Percentiles rank a stretch among this genome's conserved stretches.
Conservation (phyloP, 2,113 vertebrate species). For the Athene noctua region DNA sequence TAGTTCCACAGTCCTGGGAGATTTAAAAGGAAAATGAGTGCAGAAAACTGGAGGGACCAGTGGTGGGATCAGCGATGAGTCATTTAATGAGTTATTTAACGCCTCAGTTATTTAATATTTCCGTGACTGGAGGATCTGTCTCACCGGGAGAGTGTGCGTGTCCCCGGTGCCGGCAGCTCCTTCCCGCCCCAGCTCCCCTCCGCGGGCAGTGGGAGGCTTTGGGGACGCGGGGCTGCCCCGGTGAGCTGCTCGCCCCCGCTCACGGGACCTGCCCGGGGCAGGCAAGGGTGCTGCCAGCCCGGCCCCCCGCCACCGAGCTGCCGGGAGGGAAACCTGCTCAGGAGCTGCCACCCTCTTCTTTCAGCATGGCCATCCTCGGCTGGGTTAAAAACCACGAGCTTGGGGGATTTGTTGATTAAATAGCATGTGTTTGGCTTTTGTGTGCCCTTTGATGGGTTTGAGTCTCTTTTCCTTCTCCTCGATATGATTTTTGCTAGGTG, state of each 20-base stretch:
- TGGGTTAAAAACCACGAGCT: background rate
- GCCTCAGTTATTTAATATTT: too few relatives aligned
- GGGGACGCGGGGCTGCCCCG: background rate
- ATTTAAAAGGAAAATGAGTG: background rate
- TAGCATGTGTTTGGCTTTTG: background rate
- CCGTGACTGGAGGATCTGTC: background rate
- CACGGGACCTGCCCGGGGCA: too few relatives aligned
- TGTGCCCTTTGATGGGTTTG: background rate
- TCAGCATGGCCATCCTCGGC: background rate
- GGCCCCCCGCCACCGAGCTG: background rate
- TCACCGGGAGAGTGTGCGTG: background rate
- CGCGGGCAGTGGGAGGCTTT: background rate
- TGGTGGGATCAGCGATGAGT: too few relatives aligned
- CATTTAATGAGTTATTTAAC: too few relatives aligned
- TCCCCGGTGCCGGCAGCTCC: background rate
- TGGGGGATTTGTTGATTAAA: background rate
- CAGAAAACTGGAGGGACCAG: background rate
- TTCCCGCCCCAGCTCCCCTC: too few relatives aligned
- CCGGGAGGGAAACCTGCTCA: accelerated
- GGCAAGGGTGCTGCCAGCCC: background rate
- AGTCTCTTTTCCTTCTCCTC: background rate
- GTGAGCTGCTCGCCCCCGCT: background rate
- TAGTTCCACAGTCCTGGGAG: background rate
- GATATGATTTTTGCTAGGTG: background rate
- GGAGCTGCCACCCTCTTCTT: background rate